Conservation (phyloP, 2,888 invertebrate species). For the Drosophila niveifrons region DNA sequence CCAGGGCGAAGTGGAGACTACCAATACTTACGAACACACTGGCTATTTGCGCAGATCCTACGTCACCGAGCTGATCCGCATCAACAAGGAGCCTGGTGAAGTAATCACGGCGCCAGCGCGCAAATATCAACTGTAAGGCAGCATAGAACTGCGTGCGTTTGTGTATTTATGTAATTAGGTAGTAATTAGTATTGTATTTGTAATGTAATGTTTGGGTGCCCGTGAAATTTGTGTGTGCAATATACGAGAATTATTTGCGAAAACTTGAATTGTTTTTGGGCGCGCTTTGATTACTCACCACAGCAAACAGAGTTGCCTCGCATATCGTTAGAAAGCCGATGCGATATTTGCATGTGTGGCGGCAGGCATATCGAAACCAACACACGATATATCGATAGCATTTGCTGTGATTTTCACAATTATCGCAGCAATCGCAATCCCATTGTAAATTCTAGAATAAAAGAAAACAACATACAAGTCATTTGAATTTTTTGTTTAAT, state of each 20-base stretch:
- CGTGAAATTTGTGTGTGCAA: not conserved
- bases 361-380: not conserved
- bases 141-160: not conserved
- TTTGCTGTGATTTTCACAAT: not conserved
- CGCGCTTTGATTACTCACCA: not conserved
- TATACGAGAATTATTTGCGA: conserved; percentile 1
- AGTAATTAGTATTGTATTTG: conserved; percentile 26
- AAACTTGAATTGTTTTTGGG: conserved; percentile 6
- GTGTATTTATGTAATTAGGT: conserved; percentile 32
- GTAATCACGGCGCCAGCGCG: conserved; percentile 44
- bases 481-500: not conserved
- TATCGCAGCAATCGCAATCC: not conserved
- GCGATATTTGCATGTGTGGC: conserved; percentile 16
- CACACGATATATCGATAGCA: conserved; percentile 28
- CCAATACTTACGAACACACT: conserved; percentile 80
- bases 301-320: conserved; percentile 15
- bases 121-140: conserved; percentile 49
- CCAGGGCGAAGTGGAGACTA: conserved; percentile 71
- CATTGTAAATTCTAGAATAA: conserved; percentile 46
- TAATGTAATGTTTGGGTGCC: conserved; percentile 22
- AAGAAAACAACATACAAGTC: conserved; percentile 21
- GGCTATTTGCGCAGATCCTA: conserved; percentile 75
- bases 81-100: conserved; percentile 20
- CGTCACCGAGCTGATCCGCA: conserved; percentile 74
- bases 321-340: not conserved